Evolutionary conservation across 2,888 invertebrate genomes (phyloP).

Genomic region (Dynastes tityus): DNA sequence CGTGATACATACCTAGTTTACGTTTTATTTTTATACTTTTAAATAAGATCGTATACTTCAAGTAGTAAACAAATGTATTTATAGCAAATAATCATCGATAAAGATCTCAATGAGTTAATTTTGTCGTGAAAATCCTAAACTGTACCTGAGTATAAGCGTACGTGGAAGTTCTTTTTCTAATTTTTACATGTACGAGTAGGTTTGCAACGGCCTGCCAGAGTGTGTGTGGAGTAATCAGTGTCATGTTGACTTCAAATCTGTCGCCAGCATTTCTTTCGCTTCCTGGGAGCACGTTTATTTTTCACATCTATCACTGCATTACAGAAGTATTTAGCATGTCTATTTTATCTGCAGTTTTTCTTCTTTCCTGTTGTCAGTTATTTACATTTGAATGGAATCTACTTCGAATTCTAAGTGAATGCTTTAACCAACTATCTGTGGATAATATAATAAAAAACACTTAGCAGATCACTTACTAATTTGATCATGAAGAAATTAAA

Average conservation of each 20-base stretch:
- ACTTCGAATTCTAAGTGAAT: neutral
- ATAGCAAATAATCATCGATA: neutral
- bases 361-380: conserved; percentile 28
- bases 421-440: neutral
- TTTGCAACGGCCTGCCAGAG: conserved; percentile 37
- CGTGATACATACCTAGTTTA: too few species aligned
- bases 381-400: neutral
- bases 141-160: neutral
- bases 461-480: too few species aligned
- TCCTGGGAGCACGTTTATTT: conserved; percentile 48
- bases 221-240: conserved; percentile 53
- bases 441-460: too few species aligned
- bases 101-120: conserved; percentile 17
- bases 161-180: neutral
- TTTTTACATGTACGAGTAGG: conserved; percentile 18
- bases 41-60: neutral
- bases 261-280: conserved; percentile 51
- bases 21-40: too few species aligned
- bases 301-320: conserved; percentile 51
- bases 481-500: too few species aligned
- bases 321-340: conserved; percentile 47
- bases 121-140: conserved; percentile 22
- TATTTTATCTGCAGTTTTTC: conserved; percentile 42
- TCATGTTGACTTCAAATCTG: conserved; percentile 53
- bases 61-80: neutral